phyloP scores from a whole-genome alignment of 1,140 invertebrate genomes.

The Bombus superbus region DNA sequence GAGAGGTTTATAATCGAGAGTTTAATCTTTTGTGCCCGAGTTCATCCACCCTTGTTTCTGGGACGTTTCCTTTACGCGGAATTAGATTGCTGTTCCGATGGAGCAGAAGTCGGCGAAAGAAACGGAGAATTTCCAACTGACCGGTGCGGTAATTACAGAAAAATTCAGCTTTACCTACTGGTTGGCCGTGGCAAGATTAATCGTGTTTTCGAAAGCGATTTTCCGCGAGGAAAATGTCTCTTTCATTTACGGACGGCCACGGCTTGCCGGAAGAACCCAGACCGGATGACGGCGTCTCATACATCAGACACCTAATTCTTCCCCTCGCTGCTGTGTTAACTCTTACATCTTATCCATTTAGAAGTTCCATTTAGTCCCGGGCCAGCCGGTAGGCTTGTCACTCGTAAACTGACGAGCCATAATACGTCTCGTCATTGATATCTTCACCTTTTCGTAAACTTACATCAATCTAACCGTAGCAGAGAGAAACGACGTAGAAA shows the following conservation, averaged over 20 bases:
- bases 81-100: not conserved
- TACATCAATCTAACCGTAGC: slow-evolving; percentile 26
- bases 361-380: slow-evolving; percentile 74
- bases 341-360: slow-evolving; percentile 79
- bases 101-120: slow-evolving; percentile 9
- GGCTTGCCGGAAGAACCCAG: slow-evolving; percentile 43
- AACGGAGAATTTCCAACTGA: slow-evolving; percentile 19
- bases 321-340: slow-evolving; percentile 69
- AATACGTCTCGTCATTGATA: slow-evolving; percentile 54
- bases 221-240: slow-evolving; percentile 55
- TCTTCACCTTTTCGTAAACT: slow-evolving; percentile 43
- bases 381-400: slow-evolving; percentile 63
- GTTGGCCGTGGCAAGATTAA: slow-evolving; percentile 42
- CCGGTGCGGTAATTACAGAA: slow-evolving; percentile 31
- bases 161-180: slow-evolving; percentile 44
- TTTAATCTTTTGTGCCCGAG: not conserved
- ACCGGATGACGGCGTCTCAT: slow-evolving; percentile 62
- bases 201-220: slow-evolving; percentile 46
- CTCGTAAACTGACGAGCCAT: slow-evolving; percentile 75
- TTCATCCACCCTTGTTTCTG: slow-evolving; percentile 1
- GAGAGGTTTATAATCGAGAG: not conserved
- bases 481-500: not conserved
- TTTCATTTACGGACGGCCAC: slow-evolving; percentile 56
- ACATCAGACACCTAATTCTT: slow-evolving; percentile 75
- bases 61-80: slow-evolving; percentile 15